Evolutionary conservation across 2,888 invertebrate species (phyloP), one percentile per base, ranked within the genome.

Genomic region (Drosophila formosana): DNA sequence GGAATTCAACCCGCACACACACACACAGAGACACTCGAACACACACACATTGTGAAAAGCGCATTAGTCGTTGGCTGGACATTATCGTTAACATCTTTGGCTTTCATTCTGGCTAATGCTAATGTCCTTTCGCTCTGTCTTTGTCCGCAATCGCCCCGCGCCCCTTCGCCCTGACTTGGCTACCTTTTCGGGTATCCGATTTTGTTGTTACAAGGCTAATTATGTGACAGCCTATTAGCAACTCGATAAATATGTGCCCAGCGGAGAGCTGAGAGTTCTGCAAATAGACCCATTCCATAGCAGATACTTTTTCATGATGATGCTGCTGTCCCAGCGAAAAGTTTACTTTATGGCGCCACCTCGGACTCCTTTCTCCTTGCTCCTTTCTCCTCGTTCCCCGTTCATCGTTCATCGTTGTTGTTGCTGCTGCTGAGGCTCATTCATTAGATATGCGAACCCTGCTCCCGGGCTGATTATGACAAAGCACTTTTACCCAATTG

Each of bases 211-310:
- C 80, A 81, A 78, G 85, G 82, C 85, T 89, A 90, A 90, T 90
- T 90, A 89, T 88, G 84, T 90, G 90, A 89, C 90, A 90, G 89
- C 89, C 90, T 90, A 90, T 90, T 90, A 90, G 90, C 90, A 90
- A 90, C 83, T 90, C 91, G 89, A 82, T 90, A 90, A 90, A 90
- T 90, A 86, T 86, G 80, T 83, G 82, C 89, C 88, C 82, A 77
- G 80, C 82, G 72, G 82, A 78, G 75, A 37, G 37, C 37, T n/a
- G 45, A 51, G 63, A 46, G 34, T 34, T 62, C 32, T 25, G 47
- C 55, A 73, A 78, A 76, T 78, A 73, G 74, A 76, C 73, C 56
- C 78, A 65, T 58, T 51, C 75, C 78, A 56, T 65, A 57, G 55
- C 30, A 57, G 55, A 60, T 26, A 55, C 53, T 58, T 60, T 67